Evolutionary conservation across 2,888 invertebrate genomes (phyloP), one percentile per base, ranked within the genome.

Genomic region (Aleiodes testaceus): DNA sequence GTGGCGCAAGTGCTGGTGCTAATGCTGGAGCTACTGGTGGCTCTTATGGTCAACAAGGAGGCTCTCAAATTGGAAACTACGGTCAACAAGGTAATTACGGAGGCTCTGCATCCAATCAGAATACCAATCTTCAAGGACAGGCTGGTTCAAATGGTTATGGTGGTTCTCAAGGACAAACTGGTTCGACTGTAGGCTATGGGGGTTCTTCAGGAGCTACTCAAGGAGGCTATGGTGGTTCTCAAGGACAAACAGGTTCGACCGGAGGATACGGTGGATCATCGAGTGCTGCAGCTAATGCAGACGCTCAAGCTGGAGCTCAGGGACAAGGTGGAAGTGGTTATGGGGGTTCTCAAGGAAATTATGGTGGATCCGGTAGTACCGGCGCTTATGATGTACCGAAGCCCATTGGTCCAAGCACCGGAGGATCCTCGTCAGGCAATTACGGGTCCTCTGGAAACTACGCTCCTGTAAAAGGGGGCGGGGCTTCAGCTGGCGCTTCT

Each of bases 71-170:
- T 12, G 67, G 20, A 1, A 26, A 22, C 18, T 49, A 55, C 11
- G 64, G 22, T 11, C 65, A 52, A 26, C 30, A 67, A 45, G 66
- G 68, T 44, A 12, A 44, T 36, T 49, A 53, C 22, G 73, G 67
- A 64, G 50, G 26, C 45, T 14, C 30, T 11, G 53, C 26, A n/a
- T 30, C 26, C 16, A 72, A 22, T 26, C 72, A 69, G 0, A 72
- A 71, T 59, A 73, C 67, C 2, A 49, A 74, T 52, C 74, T 7
- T 26, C 47, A 67, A 1, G 75, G 52, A 18, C 66, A 66, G 4
- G 42, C 36, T 22, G 71, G 71, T 47, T 47, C 50, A n/a, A 18
- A 22, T 45, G 69, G 64, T 6, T 36, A 36, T 36, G 36, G 36
- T 6, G 36, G 36, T 2, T 9, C 36, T 11, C 36, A 36, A 7